phyloP scores from a whole-genome alignment of 2,797 vertebrate genomes.

The Luscinia luscinia region DNA sequence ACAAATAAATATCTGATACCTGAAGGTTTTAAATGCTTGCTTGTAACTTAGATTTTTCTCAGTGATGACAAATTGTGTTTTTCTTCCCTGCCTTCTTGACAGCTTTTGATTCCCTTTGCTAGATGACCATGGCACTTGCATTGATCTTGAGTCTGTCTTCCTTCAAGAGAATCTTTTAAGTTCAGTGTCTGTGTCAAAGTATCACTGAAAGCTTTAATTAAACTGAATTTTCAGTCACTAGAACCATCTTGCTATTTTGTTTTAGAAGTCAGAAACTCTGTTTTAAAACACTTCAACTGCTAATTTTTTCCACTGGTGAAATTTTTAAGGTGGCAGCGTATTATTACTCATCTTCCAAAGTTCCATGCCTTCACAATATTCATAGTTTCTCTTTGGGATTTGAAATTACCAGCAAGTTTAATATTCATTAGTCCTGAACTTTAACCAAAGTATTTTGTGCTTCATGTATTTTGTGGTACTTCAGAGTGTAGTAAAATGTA shows the following conservation, averaged over 20 bases:
- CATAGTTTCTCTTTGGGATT: neutral
- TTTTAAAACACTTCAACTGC: neutral
- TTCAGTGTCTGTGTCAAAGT: neutral
- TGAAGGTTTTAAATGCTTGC: neutral
- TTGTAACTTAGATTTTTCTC: neutral
- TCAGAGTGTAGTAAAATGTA: neutral
- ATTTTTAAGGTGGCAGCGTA: neutral
- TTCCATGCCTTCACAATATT: neutral
- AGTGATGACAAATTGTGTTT: neutral
- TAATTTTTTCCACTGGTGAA: neutral
- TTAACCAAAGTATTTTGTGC: neutral
- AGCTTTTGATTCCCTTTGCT: constrained; percentile 8
- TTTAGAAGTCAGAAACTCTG: neutral
- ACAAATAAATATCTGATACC: neutral
- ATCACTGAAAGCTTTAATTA: neutral
- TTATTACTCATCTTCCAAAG: neutral
- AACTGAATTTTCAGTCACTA: neutral
- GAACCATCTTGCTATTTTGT: neutral
- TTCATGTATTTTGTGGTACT: neutral
- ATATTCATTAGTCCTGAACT: neutral
- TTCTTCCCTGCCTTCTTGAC: neutral
- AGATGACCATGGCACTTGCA: neutral
- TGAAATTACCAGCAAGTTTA: neutral
- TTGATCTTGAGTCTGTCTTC: neutral
- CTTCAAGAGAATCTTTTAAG: neutral